These are phyloP conservation scores for Coelopa frigida DNA, from an alignment of 1,140 invertebrate species.

Conservation along the genomic window DNA sequence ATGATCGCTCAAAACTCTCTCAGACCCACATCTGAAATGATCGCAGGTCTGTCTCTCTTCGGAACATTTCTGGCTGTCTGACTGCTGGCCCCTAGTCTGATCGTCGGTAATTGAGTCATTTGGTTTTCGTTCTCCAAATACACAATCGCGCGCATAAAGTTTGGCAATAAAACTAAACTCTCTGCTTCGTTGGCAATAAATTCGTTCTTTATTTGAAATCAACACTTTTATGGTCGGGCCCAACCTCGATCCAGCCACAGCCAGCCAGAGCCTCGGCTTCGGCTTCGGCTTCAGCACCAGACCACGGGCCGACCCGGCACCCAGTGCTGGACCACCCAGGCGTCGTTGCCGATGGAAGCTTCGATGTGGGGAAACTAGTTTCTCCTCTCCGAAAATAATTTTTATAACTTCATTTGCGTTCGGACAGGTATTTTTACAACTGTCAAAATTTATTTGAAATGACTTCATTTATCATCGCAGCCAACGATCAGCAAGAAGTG, in stretches of 20 bases:
- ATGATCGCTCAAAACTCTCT: no score
- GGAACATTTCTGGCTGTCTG: no score
- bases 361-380: conserved; percentile 29
- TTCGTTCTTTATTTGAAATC: conserved; percentile 9
- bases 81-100: no score
- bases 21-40: no score
- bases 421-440: conserved; percentile 42
- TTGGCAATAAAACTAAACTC: no score
- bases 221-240: conserved; percentile 6
- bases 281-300: background rate
- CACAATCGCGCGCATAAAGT: no score
- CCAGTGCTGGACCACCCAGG: conserved; percentile 7
- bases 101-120: no score
- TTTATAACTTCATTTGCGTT: conserved; percentile 44
- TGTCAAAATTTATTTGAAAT: conserved; percentile 41
- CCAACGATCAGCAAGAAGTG: no score
- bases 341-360: background rate
- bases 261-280: background rate
- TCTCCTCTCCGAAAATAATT: conserved; percentile 32
- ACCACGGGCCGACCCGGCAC: no score
- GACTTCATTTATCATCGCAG: conserved; percentile 42
- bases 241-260: no score
- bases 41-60: no score
- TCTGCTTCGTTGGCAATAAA: conserved; percentile 1
- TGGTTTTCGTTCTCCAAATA: no score